A percentile compares a stretch with the other conserved stretches of the same genome.
These are phyloP conservation scores for Spongia lamella DNA, from an alignment of 37 sponge, comb jelly and placozoan species.

Conservation along the genomic window DNA sequence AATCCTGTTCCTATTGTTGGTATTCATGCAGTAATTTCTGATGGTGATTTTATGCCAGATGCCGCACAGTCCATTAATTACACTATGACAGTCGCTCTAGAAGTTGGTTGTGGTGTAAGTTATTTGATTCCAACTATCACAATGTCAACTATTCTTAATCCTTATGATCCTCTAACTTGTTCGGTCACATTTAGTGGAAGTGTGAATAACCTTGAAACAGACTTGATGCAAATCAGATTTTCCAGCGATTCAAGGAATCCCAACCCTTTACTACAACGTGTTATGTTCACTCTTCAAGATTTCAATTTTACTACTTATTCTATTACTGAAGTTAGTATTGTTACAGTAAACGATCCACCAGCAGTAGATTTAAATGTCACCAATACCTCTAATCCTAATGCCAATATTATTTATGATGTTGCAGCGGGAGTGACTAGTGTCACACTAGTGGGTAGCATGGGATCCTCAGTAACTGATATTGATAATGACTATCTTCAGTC, in stretches of 20 bases:
- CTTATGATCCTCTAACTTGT: conserved; percentile 20
- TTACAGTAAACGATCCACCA: conserved; percentile 64
- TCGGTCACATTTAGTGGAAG: conserved; percentile 23
- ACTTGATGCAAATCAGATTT: conserved; percentile 29
- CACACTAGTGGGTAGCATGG: conserved; percentile 12
- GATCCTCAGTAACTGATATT: conserved; percentile 49
- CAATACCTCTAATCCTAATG: conserved; percentile 26
- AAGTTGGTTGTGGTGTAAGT: conserved; percentile 20
- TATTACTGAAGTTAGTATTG: conserved; percentile 22
- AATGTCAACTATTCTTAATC: neutral
- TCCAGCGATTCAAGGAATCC: conserved; percentile 29
- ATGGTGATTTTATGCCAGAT: conserved; percentile 36
- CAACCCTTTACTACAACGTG: conserved; percentile 1
- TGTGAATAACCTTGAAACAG: conserved; percentile 5
- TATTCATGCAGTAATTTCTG: conserved; percentile 29
- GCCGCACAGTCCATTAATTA: conserved; percentile 26
- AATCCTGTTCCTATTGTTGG: conserved; percentile 29
- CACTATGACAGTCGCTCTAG: conserved; percentile 9
- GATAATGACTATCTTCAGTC: conserved; percentile 28
- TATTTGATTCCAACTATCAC: neutral
- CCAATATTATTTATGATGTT: conserved; percentile 1
- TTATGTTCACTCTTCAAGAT: conserved; percentile 46
- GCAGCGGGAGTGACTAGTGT: conserved; percentile 7
- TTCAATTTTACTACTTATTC: neutral
- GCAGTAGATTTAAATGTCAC: conserved; percentile 44